These are phyloP conservation scores for Lates calcarifer DNA, from an alignment of 2,113 vertebrate genomes.

Conservation along the genomic window DNA sequence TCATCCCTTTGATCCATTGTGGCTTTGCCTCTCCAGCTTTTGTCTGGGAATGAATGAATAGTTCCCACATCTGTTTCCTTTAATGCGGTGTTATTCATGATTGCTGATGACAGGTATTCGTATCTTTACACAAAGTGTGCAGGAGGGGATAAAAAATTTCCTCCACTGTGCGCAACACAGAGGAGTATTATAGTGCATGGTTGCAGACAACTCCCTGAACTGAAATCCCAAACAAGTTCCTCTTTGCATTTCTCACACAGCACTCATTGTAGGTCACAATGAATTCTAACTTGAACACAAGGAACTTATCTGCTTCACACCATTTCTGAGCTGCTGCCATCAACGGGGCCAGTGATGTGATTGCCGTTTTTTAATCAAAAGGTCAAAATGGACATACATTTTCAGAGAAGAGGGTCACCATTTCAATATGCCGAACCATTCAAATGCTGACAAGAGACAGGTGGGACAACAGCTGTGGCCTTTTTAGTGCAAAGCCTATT, in stretches of 20 bases:
- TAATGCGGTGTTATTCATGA: conserved; percentile 7
- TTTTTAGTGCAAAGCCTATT: conserved; percentile 7
- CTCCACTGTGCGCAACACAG: conserved; percentile 11
- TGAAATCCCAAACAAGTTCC: background rate
- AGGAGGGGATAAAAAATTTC: conserved; percentile 39
- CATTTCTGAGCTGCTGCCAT: conserved; percentile 14
- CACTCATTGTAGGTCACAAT: background rate
- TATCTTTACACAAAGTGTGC: conserved; percentile 10
- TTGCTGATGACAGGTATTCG: conserved; percentile 28
- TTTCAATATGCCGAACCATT: conserved; percentile 22
- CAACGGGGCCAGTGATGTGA: background rate
- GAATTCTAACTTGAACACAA: background rate
- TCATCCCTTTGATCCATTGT: background rate
- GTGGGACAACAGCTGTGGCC: conserved; percentile 5
- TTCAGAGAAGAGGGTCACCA: conserved; percentile 7
- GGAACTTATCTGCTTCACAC: conserved; percentile 7
- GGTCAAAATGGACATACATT: background rate
- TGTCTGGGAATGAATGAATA: conserved; percentile 23
- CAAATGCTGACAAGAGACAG: conserved; percentile 28
- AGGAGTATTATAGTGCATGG: background rate
- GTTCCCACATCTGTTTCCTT: conserved; percentile 6
- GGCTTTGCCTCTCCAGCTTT: background rate
- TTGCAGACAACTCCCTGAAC: background rate
- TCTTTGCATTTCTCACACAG: background rate
- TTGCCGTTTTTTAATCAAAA: conserved; percentile 17